Base-by-base conservation (phyloP, 2,113 vertebrate species). In the Anthoscopus minutus region DNA sequence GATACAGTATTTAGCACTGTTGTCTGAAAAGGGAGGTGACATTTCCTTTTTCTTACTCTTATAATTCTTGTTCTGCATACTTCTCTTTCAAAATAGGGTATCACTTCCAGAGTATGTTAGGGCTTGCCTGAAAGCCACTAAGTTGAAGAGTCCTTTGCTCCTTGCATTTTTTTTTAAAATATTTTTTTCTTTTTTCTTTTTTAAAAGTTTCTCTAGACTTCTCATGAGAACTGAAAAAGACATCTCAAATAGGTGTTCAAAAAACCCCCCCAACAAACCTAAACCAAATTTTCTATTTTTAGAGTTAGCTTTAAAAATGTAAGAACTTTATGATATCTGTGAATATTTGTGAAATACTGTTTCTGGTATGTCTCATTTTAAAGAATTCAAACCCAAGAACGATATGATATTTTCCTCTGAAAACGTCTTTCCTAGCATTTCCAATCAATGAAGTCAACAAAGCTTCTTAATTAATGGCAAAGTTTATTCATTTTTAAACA, bases 401-500 rank as follows among this genome's bases (percentile, higher is more conserved):
- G 31, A 67, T 35, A 22, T 30, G 33, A 25, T 42, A 25, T 33
- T 64, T 83, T 53, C 11, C 47, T 82, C 71, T 44, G 47, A 92
- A 88, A 81, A n/a, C n/a, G 27, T 37, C 81, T 72, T 28, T 38
- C 15, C 48, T 31, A 58, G 77, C 71, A 81, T 56, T 61, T 94
- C 40, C 57, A 97, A 89, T 45, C 62, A 96, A 90, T 83, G 76
- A 42, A 28, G 31, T 81, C 37, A 72, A 84, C 33, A 72, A 54
- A 44, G 8, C 53, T 82, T 84, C 51, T 97, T 96, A 89, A 94
- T 91, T 96, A 98, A 97, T 96, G 96, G 92, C 89, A 97, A 97
- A 96, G 95, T 98, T 98, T 98, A 98, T 98, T 98, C 54, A 80
- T 95, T 97, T 97, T 97, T 93, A 96, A 98, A 98, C 98, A 99